phyloP scores from a whole-genome alignment of 2,113 vertebrate species.

The Catharus fuscescens region DNA sequence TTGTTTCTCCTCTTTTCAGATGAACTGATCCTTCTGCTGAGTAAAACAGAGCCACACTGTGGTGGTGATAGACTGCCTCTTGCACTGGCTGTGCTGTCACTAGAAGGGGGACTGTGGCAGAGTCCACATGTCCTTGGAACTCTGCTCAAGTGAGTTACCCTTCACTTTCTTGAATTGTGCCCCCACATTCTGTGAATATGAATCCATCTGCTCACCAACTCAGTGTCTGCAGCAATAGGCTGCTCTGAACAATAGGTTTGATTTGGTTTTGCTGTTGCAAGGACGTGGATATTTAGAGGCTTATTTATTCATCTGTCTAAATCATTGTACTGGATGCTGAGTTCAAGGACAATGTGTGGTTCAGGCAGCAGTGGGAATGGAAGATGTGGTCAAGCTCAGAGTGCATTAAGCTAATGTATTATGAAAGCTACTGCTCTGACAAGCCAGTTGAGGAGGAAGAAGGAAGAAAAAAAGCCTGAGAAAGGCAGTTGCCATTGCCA shows the following conservation, averaged over 20 bases:
- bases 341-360: not conserved
- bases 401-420: slow-evolving; percentile 22
- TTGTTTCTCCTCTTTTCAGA: slow-evolving; percentile 68
- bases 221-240: not conserved
- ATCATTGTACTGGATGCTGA: not conserved
- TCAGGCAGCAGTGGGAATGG: not conserved
- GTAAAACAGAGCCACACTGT: slow-evolving; percentile 71
- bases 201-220: not conserved
- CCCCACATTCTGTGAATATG: not conserved
- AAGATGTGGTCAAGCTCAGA: not conserved
- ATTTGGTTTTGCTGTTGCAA: not conserved
- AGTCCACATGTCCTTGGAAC: slow-evolving; percentile 89
- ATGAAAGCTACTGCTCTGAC: slow-evolving; percentile 2
- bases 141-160: slow-evolving; percentile 84
- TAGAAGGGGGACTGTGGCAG: slow-evolving; percentile 76
- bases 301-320: slow-evolving; percentile 5
- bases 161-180: not conserved
- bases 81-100: slow-evolving; percentile 78
- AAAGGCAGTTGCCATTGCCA: not conserved
- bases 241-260: not conserved
- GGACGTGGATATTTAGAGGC: not conserved
- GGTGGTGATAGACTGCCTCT: slow-evolving; percentile 74
- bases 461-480: not conserved
- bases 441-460: not conserved
- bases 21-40: slow-evolving; percentile 67